Conservation (phyloP, 2,113 vertebrate genomes). For the Arothron firmamentum region DNA sequence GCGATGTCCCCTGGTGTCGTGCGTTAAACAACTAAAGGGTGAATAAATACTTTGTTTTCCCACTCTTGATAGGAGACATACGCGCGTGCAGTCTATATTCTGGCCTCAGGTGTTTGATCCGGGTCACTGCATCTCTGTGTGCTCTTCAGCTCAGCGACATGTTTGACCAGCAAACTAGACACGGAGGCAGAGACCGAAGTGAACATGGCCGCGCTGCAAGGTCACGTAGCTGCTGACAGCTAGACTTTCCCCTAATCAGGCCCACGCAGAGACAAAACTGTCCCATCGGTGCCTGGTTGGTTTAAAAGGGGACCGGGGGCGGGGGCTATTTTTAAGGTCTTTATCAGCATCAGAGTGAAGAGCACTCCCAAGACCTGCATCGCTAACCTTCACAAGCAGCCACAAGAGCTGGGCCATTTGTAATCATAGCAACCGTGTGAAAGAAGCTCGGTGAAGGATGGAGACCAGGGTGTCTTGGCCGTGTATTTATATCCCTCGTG, state of each 20-base stretch:
- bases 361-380: slow-evolving; percentile 29
- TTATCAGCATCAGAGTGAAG: slow-evolving; percentile 45
- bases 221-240: slow-evolving; percentile 24
- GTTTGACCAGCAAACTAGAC: slow-evolving; percentile 42
- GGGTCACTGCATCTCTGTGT: slow-evolving; percentile 37
- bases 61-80: neutral
- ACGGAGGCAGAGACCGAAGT: slow-evolving; percentile 13
- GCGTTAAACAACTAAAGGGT: too few species aligned
- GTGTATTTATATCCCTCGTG: slow-evolving; percentile 72
- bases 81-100: slow-evolving; percentile 1
- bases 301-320: slow-evolving; percentile 16
- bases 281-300: slow-evolving; percentile 17
- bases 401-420: slow-evolving; percentile 16
- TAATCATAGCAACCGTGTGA: slow-evolving; percentile 42
- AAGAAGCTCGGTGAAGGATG: slow-evolving; percentile 50
- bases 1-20: too few species aligned
- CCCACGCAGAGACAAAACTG: slow-evolving; percentile 14
- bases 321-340: slow-evolving; percentile 45
- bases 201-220: slow-evolving; percentile 11
- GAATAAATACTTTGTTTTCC: neutral
- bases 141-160: slow-evolving; percentile 29
- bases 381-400: slow-evolving; percentile 24
- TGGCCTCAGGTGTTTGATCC: slow-evolving; percentile 48
- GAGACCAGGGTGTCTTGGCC: slow-evolving; percentile 61
- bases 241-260: slow-evolving; percentile 26